phyloP scores from a whole-genome alignment of 2,113 vertebrate genomes.

The Bos indicus region DNA sequence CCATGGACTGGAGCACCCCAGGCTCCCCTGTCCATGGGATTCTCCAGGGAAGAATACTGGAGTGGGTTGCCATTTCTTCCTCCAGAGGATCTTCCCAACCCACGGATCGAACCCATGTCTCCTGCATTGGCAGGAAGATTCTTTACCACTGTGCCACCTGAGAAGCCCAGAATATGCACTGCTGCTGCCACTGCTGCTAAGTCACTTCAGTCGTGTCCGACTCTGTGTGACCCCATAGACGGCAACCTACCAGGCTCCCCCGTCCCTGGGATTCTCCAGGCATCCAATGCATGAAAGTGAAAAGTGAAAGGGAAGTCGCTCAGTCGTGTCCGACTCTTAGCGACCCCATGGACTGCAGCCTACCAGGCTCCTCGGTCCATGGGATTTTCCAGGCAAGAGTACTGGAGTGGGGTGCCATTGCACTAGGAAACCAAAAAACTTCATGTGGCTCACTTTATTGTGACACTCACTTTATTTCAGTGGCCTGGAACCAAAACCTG shows the following conservation, averaged over 20 bases:
- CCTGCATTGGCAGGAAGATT: background rate
- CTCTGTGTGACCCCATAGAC: no score
- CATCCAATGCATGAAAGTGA: no score
- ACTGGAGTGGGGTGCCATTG: no score
- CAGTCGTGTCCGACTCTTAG: no score
- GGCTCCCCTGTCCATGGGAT: background rate
- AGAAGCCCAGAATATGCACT: background rate
- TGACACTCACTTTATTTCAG: background rate
- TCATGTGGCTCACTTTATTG: background rate
- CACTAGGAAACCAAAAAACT: background rate
- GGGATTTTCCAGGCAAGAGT: no score
- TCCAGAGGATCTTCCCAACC: background rate
- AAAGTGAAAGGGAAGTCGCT: no score
- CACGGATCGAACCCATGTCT: background rate
- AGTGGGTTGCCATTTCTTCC: background rate
- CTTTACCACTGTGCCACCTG: background rate
- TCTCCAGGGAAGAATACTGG: background rate
- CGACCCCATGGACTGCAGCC: no score
- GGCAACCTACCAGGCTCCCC: no score
- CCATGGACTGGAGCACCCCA: background rate
- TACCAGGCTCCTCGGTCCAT: no score
- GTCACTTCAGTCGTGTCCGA: no score
- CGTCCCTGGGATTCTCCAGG: no score
- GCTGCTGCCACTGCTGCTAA: no score
- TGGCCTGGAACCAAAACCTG: background rate